These are phyloP conservation scores for Urechis unicinctus DNA, from an alignment of 2,888 invertebrate genomes.

Conservation along the genomic window DNA sequence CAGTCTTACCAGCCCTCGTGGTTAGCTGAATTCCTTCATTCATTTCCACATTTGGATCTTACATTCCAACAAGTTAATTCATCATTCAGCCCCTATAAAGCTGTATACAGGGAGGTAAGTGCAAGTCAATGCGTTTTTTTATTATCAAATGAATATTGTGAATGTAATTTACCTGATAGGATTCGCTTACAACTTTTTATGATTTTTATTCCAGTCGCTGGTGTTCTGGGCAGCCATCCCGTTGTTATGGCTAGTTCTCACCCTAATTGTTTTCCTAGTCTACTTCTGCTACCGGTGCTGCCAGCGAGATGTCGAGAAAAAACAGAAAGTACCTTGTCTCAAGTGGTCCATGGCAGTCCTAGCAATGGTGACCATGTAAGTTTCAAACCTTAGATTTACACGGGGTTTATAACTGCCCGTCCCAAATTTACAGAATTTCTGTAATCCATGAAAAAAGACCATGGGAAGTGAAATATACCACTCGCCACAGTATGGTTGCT, in stretches of 20 bases:
- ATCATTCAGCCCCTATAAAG: slow-evolving; percentile 83
- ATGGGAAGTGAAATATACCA: too few relatives aligned
- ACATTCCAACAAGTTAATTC: slow-evolving; percentile 83
- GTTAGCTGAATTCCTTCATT: slow-evolving; percentile 77
- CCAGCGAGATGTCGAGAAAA: slow-evolving; percentile 67
- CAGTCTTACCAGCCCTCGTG: slow-evolving; percentile 11
- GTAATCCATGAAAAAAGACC: neutral
- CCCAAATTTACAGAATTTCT: too few relatives aligned
- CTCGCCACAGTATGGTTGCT: too few relatives aligned
- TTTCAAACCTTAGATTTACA: slow-evolving; percentile 7
- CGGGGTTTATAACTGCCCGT: too few relatives aligned
- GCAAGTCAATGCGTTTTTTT: too few relatives aligned
- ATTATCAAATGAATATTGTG: too few relatives aligned
- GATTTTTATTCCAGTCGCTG: slow-evolving; percentile 65
- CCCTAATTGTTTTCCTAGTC: slow-evolving; percentile 78
- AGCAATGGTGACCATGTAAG: slow-evolving; percentile 73
- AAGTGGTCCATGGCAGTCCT: slow-evolving; percentile 55
- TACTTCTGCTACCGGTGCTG: slow-evolving; percentile 93
- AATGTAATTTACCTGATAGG: too few relatives aligned
- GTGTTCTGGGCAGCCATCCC: slow-evolving; percentile 89
- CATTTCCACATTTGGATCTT: slow-evolving; percentile 86
- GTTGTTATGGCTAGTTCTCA: slow-evolving; percentile 86
- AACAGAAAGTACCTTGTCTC: slow-evolving; percentile 80
- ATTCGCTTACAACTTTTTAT: too few relatives aligned
- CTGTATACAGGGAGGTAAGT: slow-evolving; percentile 81